These are phyloP conservation scores for Nyctereutes procyonoides DNA, from an alignment of 2,113 vertebrate species.

Conservation along the genomic window DNA sequence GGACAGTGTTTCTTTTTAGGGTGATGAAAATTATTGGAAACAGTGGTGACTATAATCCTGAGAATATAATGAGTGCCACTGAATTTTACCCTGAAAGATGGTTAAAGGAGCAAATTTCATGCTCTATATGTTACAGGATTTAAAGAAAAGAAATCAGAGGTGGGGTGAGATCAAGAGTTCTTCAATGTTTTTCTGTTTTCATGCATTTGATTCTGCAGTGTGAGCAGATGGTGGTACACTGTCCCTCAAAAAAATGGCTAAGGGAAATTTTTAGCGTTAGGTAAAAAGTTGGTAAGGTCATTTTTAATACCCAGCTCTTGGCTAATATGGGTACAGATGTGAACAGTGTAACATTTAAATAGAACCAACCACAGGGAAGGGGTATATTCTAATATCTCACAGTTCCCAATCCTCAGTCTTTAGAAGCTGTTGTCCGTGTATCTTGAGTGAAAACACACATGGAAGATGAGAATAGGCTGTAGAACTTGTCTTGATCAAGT, in stretches of 20 bases:
- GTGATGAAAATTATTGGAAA: background rate
- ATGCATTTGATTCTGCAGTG: background rate
- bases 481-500: background rate
- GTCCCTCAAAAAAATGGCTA: background rate
- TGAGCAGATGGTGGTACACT: background rate
- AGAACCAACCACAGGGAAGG: background rate
- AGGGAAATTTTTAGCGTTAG: slow-evolving; percentile 11
- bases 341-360: background rate
- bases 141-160: background rate
- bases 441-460: background rate
- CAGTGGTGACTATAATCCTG: background rate
- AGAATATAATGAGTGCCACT: background rate
- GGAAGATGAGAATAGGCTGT: background rate
- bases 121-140: background rate
- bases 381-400: background rate
- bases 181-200: slow-evolving; percentile 14
- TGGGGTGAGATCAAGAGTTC: background rate
- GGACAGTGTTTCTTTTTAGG: background rate
- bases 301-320: background rate
- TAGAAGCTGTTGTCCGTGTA: background rate
- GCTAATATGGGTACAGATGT: background rate
- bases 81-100: background rate
- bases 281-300: background rate
- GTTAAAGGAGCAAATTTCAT: background rate
- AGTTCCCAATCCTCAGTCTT: background rate